Evolutionary conservation across 2,113 vertebrate genomes (phyloP).

Genomic region (Oreochromis spilurus): DNA sequence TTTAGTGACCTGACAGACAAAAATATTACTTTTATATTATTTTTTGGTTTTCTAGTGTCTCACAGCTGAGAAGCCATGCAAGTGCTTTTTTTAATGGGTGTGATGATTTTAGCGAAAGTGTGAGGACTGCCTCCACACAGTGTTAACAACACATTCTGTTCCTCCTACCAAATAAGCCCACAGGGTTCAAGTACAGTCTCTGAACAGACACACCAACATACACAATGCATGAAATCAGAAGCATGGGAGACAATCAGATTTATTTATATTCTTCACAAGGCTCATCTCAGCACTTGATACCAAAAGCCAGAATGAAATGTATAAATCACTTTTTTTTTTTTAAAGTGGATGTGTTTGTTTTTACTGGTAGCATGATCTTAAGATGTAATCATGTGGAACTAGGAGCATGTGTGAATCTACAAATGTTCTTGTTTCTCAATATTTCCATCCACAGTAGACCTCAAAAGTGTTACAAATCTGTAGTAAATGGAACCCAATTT

Average conservation of each 20-base stretch:
- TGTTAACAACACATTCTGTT: constrained; percentile 56
- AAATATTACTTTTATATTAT: background rate
- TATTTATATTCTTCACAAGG: background rate
- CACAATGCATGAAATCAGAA: background rate
- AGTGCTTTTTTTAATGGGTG: constrained; percentile 2
- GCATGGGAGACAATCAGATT: background rate
- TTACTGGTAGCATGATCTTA: background rate
- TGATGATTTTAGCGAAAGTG: constrained; percentile 43
- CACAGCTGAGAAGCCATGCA: background rate
- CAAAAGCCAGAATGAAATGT: background rate
- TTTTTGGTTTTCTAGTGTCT: background rate
- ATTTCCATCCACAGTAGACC: background rate
- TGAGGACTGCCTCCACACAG: constrained; percentile 51
- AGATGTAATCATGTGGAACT: background rate
- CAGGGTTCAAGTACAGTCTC: background rate
- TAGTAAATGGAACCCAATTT: background rate
- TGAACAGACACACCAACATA: background rate
- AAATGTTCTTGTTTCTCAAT: background rate
- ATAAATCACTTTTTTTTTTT: background rate
- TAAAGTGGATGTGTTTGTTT: background rate
- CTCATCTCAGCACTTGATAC: background rate
- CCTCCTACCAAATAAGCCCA: constrained; percentile 25
- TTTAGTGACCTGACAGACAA: background rate
- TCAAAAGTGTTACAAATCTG: background rate
- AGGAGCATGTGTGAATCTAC: background rate